phyloP scores from a whole-genome alignment of 2,888 invertebrate species.

The Griposia aprilina region DNA sequence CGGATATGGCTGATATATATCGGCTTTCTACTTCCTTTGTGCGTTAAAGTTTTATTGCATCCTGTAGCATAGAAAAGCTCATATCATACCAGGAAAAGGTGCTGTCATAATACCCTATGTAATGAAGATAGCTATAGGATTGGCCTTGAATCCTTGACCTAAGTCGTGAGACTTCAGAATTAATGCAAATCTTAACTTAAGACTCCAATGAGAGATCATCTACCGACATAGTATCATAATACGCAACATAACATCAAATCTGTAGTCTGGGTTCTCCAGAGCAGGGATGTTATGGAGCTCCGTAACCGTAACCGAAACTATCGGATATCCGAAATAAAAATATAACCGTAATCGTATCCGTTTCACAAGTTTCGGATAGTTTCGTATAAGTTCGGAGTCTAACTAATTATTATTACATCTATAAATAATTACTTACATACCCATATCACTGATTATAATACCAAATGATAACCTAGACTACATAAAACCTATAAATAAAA shows the following conservation, averaged over 20 bases:
- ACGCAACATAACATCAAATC: background rate
- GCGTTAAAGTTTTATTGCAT: constrained; percentile 24
- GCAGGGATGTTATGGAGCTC: too few relatives aligned
- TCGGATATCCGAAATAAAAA: too few relatives aligned
- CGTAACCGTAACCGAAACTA: too few relatives aligned
- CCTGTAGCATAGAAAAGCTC: constrained; percentile 11
- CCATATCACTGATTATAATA: too few relatives aligned
- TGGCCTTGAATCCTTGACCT: background rate
- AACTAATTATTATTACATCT: too few relatives aligned
- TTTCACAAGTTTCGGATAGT: too few relatives aligned
- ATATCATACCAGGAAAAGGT: background rate
- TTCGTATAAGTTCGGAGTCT: too few relatives aligned
- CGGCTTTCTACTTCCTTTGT: constrained; percentile 45
- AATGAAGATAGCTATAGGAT: background rate
- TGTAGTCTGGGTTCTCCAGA: too few relatives aligned
- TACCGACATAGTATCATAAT: background rate
- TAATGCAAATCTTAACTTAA: background rate
- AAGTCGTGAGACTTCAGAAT: background rate
- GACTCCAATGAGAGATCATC: background rate
- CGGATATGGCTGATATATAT: constrained; percentile 48
- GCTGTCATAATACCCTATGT: background rate
- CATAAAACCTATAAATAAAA: too few relatives aligned
- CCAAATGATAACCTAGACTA: too few relatives aligned
- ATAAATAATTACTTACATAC: too few relatives aligned
- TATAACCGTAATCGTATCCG: too few relatives aligned